A percentile compares a stretch with the other conserved stretches of the same genome.
Evolutionary conservation across 1,140 invertebrate genomes (phyloP).

Genomic region (Solenopsis invicta): DNA sequence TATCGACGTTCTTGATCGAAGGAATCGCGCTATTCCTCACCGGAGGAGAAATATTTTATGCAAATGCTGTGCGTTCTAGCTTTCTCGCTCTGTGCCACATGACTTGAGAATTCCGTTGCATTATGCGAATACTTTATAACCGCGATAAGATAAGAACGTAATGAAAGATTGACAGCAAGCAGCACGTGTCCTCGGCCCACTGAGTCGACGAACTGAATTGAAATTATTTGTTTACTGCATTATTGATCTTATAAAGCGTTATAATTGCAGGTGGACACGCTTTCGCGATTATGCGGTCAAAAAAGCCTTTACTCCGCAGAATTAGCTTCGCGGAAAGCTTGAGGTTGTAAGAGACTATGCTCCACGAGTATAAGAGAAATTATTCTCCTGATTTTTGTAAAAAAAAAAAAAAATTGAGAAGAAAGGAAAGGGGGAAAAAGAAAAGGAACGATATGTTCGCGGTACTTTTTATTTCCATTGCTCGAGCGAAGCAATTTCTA

Average conservation of each 20-base stretch:
- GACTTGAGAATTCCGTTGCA: neutral
- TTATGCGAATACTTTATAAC: neutral
- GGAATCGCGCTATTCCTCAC: neutral
- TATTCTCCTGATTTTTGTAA: neutral
- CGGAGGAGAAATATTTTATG: neutral
- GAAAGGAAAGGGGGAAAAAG: too few species aligned
- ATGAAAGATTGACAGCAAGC: neutral
- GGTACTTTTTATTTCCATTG: neutral
- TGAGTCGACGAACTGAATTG: neutral
- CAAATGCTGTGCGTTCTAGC: neutral
- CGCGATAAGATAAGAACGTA: constrained; percentile 44
- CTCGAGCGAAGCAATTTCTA: neutral
- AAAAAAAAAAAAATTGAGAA: neutral
- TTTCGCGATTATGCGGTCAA: neutral
- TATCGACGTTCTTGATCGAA: neutral
- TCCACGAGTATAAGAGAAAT: neutral
- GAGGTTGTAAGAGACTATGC: neutral
- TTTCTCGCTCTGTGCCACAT: neutral
- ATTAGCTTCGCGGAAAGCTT: neutral
- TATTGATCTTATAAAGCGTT: neutral
- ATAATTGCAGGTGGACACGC: neutral
- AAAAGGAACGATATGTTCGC: neutral
- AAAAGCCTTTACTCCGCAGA: neutral
- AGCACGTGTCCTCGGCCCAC: neutral
- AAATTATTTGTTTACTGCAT: constrained; percentile 25